Base-by-base conservation (phyloP, 1,140 invertebrate species). In the Bemisia tabaci region DNA sequence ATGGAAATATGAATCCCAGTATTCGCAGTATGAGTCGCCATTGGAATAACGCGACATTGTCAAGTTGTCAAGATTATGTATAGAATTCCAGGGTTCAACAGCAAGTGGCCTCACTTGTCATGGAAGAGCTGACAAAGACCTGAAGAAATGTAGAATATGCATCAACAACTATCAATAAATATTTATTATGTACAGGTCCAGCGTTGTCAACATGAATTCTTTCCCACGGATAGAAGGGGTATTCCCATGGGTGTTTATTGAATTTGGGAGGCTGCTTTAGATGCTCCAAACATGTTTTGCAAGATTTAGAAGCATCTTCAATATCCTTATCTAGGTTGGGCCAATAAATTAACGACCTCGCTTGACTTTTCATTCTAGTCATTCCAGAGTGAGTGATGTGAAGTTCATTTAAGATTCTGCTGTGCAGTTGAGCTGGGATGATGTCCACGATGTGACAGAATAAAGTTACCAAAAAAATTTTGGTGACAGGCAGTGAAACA, bases 341-440 rank as follows among this genome's bases (percentile, higher is more conserved):
- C 80, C 79, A 82, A 73, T 74, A 82, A 1, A 79, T 69, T 64
- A 76, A 76, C 1, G 66, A 71, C 60, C 69, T n/a, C 1, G 69
- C 69, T 2, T 68, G 60, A 12, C 26, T 59, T 72, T 85, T 85
- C 81, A 84, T 85, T 0, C 72, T 74, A 0, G 76, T 76, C 11
- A 83, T 78, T 5, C 82, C 81, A 2, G 76, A 75, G 70, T 84
- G 82, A 2, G 75, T 77, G 70, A 77, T 72, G 27, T 82, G 81
- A 12, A 76, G 22, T 61, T 69, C 68, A 23, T 61, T 5, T 21
- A 68, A 26, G 22, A 68, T 48, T 22, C n/a, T 12, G 11, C n/a
- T 9, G 63, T 24, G 5, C 11, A 26, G n/a, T 21, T 12, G 22
- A 9, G 21, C 9, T 11, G 22, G 33, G 21, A 65, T 21, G n/a